Base-by-base conservation (phyloP, 2,797 vertebrate species). In the Streptopelia turtur region DNA sequence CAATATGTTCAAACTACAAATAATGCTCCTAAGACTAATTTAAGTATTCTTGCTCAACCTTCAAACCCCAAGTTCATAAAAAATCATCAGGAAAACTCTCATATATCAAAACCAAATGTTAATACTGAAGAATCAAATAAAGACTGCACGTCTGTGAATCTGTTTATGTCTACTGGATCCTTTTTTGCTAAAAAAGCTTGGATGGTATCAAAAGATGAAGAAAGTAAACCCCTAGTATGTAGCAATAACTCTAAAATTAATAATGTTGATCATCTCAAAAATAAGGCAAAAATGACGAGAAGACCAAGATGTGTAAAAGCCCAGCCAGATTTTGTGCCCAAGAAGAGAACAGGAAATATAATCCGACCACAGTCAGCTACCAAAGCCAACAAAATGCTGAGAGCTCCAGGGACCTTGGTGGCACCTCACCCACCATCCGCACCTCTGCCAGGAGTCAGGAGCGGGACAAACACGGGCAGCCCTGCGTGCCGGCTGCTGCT, bases 141-240 rank as follows among this genome's bases (percentile, higher is more conserved):
- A 83, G 77, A 94, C 56, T 63, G 45, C 52, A 55, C 11, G 8
- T 89, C 96, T 94, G 77, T 80, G 82, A 97, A 97, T 95, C 90
- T 93, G 61, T 87, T 97, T 92, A 81, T 77, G 60, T 96, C 98
- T 94, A 45, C 96, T 31, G 96, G 94, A 95, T 97, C 97, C 96
- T 97, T 94, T 90, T 97, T 98, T 97, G 97, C 98, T 95, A 98
- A 98, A 97, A 98, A 98, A 95, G 97, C 98, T 52, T 99, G 99
- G 99, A 87, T 98, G 96, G 94, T 98, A 95, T 96, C 98, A 83
- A 97, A 97, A 95, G 97, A 96, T 91, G 98, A 98, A 95, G 98
- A 98, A 92, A 97, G 69, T 70, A 97, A 97, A 80, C 60, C 87
- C 59, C 85, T 70, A 47, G 61, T 95, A 63, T 83, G 43, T 87